A percentile compares a stretch with the other conserved stretches of the same genome.
phyloP scores from a whole-genome alignment of 1,140 invertebrate genomes.

The Melitaea cinxia region DNA sequence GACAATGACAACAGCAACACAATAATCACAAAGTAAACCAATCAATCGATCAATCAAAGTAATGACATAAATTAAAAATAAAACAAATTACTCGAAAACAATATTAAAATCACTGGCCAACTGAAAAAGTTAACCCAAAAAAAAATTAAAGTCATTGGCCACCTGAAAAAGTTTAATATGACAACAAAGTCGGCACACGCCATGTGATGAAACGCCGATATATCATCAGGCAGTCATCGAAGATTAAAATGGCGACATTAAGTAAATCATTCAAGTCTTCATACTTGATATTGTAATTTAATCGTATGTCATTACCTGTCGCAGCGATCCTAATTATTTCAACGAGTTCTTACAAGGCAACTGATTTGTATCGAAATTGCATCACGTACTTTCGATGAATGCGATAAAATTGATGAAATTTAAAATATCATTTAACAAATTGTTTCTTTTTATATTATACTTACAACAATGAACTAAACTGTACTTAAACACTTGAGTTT shows the following conservation, averaged over 20 bases:
- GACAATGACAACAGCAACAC: too few species aligned
- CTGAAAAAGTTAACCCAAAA: too few species aligned
- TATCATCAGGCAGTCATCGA: conserved; percentile 13
- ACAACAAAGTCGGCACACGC: conserved; percentile 10
- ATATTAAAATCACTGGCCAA: too few species aligned
- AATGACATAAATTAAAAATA: too few species aligned
- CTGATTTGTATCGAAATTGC: conserved; percentile 25
- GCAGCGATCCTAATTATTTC: conserved; percentile 22
- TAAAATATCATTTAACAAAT: not conserved
- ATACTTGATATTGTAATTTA: conserved; percentile 24
- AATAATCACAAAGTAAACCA: too few species aligned
- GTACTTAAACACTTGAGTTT: too few species aligned
- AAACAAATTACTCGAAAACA: too few species aligned
- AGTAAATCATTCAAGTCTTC: conserved; percentile 21
- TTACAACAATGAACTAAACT: too few species aligned
- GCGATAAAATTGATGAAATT: not conserved
- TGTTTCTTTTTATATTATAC: not conserved
- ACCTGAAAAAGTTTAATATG: conserved; percentile 3
- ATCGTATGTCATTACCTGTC: conserved; percentile 23
- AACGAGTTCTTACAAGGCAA: conserved; percentile 16
- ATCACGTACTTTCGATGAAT: conserved; percentile 8
- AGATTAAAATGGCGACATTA: conserved; percentile 24
- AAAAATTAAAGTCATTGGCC: not conserved
- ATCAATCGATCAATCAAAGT: too few species aligned
- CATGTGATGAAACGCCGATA: conserved; percentile 13